Percentiles rank a stretch among this genome's conserved stretches.
Evolutionary conservation across 2,888 invertebrate genomes (phyloP).

Genomic region (Hydrotaea diabolus): DNA sequence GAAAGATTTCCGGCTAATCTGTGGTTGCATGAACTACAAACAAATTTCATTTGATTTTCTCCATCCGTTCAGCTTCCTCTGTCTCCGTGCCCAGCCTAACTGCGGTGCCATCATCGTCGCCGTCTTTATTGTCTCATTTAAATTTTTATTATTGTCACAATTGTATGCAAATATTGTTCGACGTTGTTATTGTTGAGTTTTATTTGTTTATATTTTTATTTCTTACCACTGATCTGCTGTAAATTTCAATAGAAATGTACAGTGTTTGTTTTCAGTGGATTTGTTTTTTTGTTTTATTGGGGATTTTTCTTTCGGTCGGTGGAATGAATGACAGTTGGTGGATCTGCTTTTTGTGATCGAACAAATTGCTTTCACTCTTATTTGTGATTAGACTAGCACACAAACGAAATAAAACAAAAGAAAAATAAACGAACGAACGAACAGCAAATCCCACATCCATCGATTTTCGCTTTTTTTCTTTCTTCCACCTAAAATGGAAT

Average conservation of each 20-base stretch:
- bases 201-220: slow-evolving; percentile 34
- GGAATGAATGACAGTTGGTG: slow-evolving; percentile 15
- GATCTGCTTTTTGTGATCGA: slow-evolving; percentile 37
- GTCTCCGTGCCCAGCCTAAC: background rate
- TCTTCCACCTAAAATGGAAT: background rate
- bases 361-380: slow-evolving; percentile 60
- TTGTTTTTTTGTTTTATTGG: background rate
- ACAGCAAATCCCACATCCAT: slow-evolving; percentile 17
- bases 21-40: slow-evolving; percentile 28
- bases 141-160: slow-evolving; percentile 55
- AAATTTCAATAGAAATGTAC: slow-evolving; percentile 29
- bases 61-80: slow-evolving; percentile 4
- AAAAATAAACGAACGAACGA: too few species aligned
- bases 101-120: background rate
- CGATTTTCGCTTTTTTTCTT: slow-evolving; percentile 18
- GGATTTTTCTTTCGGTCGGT: background rate
- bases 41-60: slow-evolving; percentile 44
- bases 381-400: slow-evolving; percentile 32
- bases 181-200: slow-evolving; percentile 1
- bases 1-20: slow-evolving; percentile 21
- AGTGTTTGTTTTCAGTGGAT: slow-evolving; percentile 10
- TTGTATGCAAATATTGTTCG: slow-evolving; percentile 60
- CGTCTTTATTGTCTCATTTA: slow-evolving; percentile 28
- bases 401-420: background rate
- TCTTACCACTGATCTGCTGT: slow-evolving; percentile 43